These are phyloP conservation scores for Delia radicum DNA, from an alignment of 1,140 invertebrate species.

Conservation along the genomic window DNA sequence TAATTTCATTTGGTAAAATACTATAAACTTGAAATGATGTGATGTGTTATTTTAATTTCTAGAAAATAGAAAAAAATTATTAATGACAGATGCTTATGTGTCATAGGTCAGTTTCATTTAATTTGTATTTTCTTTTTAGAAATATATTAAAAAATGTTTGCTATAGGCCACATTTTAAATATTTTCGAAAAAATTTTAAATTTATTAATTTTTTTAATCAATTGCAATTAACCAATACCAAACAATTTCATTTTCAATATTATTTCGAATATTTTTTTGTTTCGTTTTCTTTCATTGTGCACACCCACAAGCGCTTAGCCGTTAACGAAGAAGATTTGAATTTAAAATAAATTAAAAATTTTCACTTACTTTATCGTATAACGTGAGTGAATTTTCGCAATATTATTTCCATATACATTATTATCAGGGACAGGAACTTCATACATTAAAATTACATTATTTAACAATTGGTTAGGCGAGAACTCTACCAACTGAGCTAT, in stretches of 20 bases:
- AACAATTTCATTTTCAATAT: neutral
- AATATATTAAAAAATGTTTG: neutral
- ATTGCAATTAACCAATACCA: neutral
- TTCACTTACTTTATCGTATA: neutral
- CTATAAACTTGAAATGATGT: no score
- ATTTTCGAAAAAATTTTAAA: neutral
- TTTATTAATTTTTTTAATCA: neutral
- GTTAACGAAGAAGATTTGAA: neutral
- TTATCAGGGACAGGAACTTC: no score
- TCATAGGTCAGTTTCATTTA: slow-evolving; percentile 22
- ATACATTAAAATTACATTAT: no score
- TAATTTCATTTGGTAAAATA: neutral
- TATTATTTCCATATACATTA: no score
- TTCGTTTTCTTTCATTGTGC: neutral
- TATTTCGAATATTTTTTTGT: neutral
- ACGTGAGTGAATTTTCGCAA: neutral
- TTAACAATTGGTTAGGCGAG: no score
- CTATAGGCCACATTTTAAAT: neutral
- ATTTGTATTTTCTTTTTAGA: neutral
- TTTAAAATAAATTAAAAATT: neutral
- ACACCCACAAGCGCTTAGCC: neutral
- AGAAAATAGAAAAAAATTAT: no score
- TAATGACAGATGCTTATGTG: no score
- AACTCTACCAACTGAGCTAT: no score
- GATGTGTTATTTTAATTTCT: neutral